phyloP scores from a whole-genome alignment of 2,888 invertebrate species.

The Parthenolecanium corni region DNA sequence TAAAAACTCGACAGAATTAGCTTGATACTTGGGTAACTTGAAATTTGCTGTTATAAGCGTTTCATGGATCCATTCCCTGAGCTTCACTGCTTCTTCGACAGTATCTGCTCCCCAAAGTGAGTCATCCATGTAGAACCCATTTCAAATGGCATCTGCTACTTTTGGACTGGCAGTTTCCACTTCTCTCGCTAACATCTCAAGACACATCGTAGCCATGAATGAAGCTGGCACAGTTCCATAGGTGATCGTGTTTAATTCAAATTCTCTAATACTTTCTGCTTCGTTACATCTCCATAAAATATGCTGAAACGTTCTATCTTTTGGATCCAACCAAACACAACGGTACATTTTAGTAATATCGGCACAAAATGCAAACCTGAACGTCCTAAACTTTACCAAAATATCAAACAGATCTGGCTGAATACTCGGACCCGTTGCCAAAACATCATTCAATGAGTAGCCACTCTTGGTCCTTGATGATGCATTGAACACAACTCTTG shows the following conservation, averaged over 20 bases:
- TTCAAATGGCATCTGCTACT: too few relatives aligned
- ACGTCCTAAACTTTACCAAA: constrained; percentile 34
- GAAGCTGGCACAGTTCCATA: constrained; percentile 32
- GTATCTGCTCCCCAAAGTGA: too few relatives aligned
- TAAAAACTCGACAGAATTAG: too few relatives aligned
- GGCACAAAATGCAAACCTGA: constrained; percentile 35
- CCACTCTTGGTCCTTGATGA: constrained; percentile 33
- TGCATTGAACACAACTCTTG: constrained; percentile 37
- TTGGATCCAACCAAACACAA: constrained; percentile 30
- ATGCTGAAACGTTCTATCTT: constrained; percentile 35
- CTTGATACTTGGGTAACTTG: too few relatives aligned
- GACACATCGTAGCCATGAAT: too few relatives aligned
- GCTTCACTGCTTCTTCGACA: too few relatives aligned
- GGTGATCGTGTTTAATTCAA: constrained; percentile 35
- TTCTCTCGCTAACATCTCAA: too few relatives aligned
- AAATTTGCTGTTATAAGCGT: too few relatives aligned
- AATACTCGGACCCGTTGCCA: constrained; percentile 35
- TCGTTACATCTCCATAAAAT: constrained; percentile 37
- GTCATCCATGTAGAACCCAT: too few relatives aligned
- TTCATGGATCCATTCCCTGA: too few relatives aligned
- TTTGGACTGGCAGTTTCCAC: too few relatives aligned
- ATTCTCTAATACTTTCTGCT: constrained; percentile 35
- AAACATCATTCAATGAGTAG: constrained; percentile 19
- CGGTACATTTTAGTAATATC: constrained; percentile 39
- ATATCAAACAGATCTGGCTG: constrained; percentile 36